Evolutionary conservation across 2,888 invertebrate genomes (phyloP).

Genomic region (Drosophila formosana): DNA sequence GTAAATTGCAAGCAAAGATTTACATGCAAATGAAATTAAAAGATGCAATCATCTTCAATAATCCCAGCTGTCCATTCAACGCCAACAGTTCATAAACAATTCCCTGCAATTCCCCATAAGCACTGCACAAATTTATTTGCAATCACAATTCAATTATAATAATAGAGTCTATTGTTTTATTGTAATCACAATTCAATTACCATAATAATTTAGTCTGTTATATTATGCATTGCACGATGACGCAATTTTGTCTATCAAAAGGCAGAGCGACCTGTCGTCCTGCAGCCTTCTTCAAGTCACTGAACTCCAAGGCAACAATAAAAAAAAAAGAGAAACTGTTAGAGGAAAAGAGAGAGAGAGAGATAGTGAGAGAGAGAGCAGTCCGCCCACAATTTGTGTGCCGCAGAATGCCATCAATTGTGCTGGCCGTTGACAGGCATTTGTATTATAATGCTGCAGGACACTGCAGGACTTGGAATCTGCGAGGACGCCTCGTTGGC

Average conservation of each 20-base stretch:
- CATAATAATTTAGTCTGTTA: slow-evolving; percentile 32
- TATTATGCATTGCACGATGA: slow-evolving; percentile 43
- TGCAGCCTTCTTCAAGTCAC: slow-evolving; percentile 58
- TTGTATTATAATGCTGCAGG: slow-evolving; percentile 44
- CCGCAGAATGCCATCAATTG: slow-evolving; percentile 67
- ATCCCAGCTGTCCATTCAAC: neutral
- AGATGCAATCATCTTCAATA: neutral
- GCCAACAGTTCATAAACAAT: neutral
- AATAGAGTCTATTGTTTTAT: slow-evolving; percentile 21
- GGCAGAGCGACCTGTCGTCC: slow-evolving; percentile 2
- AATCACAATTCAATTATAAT: neutral
- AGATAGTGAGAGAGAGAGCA: neutral
- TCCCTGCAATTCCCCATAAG: neutral
- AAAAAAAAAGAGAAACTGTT: neutral
- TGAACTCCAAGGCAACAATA: slow-evolving; percentile 57
- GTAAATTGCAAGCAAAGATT: neutral
- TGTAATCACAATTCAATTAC: slow-evolving; percentile 24
- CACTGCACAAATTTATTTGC: neutral
- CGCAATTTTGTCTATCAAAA: slow-evolving; percentile 40
- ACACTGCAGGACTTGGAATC: slow-evolving; percentile 36
- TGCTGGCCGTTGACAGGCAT: slow-evolving; percentile 61
- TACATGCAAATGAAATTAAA: neutral
- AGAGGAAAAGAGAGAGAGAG: neutral
- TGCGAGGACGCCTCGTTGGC: slow-evolving; percentile 55
- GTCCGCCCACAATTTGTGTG: slow-evolving; percentile 34